These are phyloP conservation scores for Drosophila leonis DNA, from an alignment of 2,888 invertebrate genomes.

Conservation along the genomic window DNA sequence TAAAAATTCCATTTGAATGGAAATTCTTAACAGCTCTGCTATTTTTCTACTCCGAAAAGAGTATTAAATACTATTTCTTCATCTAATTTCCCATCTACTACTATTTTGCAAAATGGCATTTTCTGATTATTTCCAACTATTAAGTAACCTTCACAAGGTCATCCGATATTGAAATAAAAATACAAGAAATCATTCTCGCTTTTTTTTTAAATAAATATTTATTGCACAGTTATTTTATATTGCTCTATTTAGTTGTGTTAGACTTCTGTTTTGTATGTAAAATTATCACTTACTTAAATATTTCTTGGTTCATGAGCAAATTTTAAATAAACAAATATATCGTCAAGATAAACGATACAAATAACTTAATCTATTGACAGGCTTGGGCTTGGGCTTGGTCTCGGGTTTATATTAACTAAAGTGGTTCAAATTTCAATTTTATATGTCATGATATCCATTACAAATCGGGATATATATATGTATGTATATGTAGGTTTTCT, in stretches of 20 bases:
- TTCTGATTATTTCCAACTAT: background rate
- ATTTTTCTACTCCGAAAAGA: background rate
- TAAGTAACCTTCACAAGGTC: constrained; percentile 7
- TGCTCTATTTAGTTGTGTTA: constrained; percentile 53
- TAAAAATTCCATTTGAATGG: too few relatives aligned
- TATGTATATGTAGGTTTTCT: constrained; percentile 19
- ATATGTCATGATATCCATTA: constrained; percentile 19
- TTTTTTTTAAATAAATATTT: constrained; percentile 47
- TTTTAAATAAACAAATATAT: constrained; percentile 22
- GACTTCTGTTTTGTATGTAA: constrained; percentile 34
- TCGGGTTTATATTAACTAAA: constrained; percentile 7
- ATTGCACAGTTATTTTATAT: constrained; percentile 70
- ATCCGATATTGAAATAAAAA: background rate
- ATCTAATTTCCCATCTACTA: background rate
- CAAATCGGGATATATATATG: constrained; percentile 31
- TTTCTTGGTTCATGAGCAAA: constrained; percentile 29
- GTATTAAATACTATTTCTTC: background rate
- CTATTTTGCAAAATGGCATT: background rate
- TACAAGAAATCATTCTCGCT: background rate
- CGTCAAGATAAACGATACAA: constrained; percentile 20
- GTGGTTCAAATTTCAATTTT: constrained; percentile 19
- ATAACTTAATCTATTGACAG: constrained; percentile 48
- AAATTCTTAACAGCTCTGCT: too few relatives aligned
- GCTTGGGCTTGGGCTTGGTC: too few relatives aligned
- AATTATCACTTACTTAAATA: constrained; percentile 54